These are phyloP conservation scores for Orchesella flavescens DNA, from an alignment of 2,888 invertebrate species.

Conservation along the genomic window DNA sequence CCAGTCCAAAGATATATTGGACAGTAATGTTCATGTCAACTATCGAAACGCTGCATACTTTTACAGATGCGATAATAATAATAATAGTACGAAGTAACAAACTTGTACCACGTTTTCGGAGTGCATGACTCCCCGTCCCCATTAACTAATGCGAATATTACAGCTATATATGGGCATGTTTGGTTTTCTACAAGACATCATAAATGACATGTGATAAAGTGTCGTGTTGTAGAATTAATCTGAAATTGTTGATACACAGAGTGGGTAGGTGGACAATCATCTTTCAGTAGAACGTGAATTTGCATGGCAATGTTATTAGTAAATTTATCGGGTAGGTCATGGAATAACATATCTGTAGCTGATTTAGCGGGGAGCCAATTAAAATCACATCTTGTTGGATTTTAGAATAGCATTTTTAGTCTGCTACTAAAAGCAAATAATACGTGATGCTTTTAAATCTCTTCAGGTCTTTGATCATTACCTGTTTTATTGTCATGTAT, in stretches of 20 bases:
- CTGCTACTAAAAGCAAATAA: too few relatives aligned
- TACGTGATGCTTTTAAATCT: not conserved
- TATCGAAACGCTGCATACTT: not conserved
- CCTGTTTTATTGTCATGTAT: not conserved
- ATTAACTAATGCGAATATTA: slow-evolving; percentile 30
- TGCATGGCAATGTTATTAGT: not conserved
- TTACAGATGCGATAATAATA: too few relatives aligned
- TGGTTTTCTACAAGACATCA: slow-evolving; percentile 40
- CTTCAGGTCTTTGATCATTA: not conserved
- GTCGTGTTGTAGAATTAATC: not conserved
- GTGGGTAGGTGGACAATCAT: slow-evolving; percentile 44
- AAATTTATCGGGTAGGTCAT: slow-evolving; percentile 45
- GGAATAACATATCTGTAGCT: slow-evolving; percentile 5
- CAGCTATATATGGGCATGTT: slow-evolving; percentile 49
- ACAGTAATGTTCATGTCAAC: slow-evolving; percentile 1
- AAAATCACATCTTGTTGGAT: not conserved
- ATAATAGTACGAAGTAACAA: too few relatives aligned
- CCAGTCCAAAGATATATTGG: not conserved
- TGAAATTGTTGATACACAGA: not conserved
- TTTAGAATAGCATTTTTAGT: too few relatives aligned
- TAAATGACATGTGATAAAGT: slow-evolving; percentile 51
- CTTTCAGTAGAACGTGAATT: not conserved
- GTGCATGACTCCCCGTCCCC: not conserved
- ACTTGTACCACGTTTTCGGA: too few relatives aligned
- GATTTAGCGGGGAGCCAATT: not conserved